A percentile compares a stretch with the other conserved stretches of the same genome.
phyloP scores from a whole-genome alignment of 2,888 invertebrate species.

The Dione vanillae region DNA sequence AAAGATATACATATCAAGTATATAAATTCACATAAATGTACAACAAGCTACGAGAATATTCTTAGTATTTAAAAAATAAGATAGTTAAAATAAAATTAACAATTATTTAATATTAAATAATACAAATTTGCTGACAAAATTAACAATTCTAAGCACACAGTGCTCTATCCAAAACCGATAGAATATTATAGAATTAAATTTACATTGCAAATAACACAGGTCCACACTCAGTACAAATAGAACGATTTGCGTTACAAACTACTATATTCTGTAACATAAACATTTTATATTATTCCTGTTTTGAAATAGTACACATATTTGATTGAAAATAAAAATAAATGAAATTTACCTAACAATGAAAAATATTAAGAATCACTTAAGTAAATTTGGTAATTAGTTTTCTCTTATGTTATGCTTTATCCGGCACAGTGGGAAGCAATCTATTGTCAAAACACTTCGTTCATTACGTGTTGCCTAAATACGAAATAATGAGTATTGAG shows the following conservation, averaged over 20 bases:
- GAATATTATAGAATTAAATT: conserved; percentile 45
- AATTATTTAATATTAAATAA: neutral
- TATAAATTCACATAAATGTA: neutral
- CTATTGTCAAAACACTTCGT: too few relatives aligned
- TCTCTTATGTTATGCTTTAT: too few relatives aligned
- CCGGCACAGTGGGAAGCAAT: too few relatives aligned
- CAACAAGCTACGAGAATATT: neutral
- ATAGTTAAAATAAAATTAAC: neutral
- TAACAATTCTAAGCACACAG: conserved; percentile 19
- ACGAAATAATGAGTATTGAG: too few relatives aligned
- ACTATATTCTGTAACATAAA: conserved; percentile 16
- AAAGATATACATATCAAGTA: too few relatives aligned
- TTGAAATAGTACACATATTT: neutral
- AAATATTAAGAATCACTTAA: too few relatives aligned
- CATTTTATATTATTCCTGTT: neutral
- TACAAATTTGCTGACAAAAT: neutral
- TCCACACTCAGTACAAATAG: conserved; percentile 35
- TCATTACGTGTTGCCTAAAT: too few relatives aligned
- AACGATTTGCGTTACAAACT: conserved; percentile 31
- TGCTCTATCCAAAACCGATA: conserved; percentile 37
- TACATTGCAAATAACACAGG: conserved; percentile 43
- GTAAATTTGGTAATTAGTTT: too few relatives aligned
- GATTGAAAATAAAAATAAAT: neutral
- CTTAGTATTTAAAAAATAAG: too few relatives aligned
- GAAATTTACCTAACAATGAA: too few relatives aligned